Base-by-base conservation (phyloP, 2,888 invertebrate species). In the Eilema sororculum region DNA sequence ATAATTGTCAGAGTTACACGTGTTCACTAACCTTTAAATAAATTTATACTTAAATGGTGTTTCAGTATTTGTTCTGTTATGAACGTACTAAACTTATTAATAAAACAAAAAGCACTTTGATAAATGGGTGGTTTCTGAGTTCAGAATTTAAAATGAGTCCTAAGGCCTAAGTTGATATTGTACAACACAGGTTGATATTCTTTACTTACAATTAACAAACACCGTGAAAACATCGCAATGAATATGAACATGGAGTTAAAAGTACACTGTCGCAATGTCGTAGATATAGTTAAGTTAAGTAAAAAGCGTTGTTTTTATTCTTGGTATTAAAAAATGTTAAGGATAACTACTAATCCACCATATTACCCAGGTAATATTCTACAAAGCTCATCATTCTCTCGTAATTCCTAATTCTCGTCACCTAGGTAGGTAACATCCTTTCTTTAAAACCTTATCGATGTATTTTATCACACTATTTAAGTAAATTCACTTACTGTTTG, bases 401-500 rank as follows among this genome's bases (percentile, higher is more conserved):
- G n/a, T n/a, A n/a, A n/a, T n/a, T n/a, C n/a, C n/a, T n/a, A n/a
- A n/a, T n/a, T n/a, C n/a, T n/a, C n/a, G n/a, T n/a, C n/a, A n/a
- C n/a, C n/a, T n/a, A n/a, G n/a, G n/a, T n/a, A 46, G 46, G 46
- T 41, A 41, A 41, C 2, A 33, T 37, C 6, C 0, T 16, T 6
- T 46, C 46, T 46, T 3, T 41, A 16, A 3, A 41, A n/a, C n/a
- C 41, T 4, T 1, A 37, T 2, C 20, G 16, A 20, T 20, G 16
- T 20, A 46, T 1, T 46, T 20, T 46, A 20, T 46, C 6, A 41
- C 41, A 20, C 20, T 20, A 46, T 46, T 46, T 20, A 46, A 46
- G 46, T 25, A 9, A 28, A 13, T 62, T 82, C n/a, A 98, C 98
- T 98, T 95, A 98, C 98, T 97, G 93, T 96, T 97, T 77, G 98